Evolutionary conservation across 2,888 invertebrate species (phyloP).

Genomic region (Plemyria rubiginata): DNA sequence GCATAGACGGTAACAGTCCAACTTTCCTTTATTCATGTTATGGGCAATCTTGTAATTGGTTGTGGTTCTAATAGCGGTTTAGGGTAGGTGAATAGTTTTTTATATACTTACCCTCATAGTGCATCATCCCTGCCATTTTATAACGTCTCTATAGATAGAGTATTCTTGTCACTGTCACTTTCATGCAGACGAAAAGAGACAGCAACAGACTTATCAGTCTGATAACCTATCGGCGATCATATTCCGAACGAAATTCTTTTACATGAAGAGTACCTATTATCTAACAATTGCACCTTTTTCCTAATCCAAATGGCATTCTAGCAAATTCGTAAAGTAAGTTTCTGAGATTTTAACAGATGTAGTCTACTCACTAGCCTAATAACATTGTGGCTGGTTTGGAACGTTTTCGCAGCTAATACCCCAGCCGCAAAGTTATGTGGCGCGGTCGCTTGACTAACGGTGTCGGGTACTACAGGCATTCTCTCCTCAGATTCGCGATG

Average conservation of each 20-base stretch:
- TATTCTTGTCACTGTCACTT: too few species aligned
- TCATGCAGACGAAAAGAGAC: too few species aligned
- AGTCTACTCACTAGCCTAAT: neutral
- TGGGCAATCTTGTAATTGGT: conserved; percentile 11
- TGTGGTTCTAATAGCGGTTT: neutral
- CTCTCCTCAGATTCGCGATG: conserved; percentile 72
- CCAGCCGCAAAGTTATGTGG: conserved; percentile 2
- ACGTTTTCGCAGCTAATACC: neutral
- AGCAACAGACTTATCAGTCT: too few species aligned
- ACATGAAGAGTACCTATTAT: too few species aligned
- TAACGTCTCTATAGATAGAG: too few species aligned
- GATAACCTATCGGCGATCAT: too few species aligned
- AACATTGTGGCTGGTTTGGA: neutral
- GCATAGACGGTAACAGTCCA: conserved; percentile 68
- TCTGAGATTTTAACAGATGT: neutral
- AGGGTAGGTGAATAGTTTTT: neutral
- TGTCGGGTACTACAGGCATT: conserved; percentile 52
- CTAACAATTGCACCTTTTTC: neutral
- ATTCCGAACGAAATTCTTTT: too few species aligned
- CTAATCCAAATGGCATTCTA: neutral
- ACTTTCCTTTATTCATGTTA: neutral
- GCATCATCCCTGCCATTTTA: too few species aligned
- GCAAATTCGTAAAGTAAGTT: neutral
- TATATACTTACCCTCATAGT: too few species aligned
- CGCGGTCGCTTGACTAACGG: conserved; percentile 39